Evolutionary conservation across 2,113 vertebrate species (phyloP).

Genomic region (Poeciliopsis occidentalis): DNA sequence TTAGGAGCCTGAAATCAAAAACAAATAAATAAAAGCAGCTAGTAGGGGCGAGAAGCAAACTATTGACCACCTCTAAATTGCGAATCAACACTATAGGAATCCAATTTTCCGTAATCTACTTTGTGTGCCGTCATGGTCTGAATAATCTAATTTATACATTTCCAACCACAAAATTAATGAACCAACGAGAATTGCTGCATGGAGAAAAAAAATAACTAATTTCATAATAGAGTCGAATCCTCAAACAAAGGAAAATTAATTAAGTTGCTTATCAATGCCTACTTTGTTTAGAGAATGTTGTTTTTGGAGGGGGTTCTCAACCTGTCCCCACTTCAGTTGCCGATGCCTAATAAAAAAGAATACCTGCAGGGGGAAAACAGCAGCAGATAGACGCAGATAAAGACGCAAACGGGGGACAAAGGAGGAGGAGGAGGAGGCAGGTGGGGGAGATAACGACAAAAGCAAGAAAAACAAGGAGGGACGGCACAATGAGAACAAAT

Average conservation of each 20-base stretch:
- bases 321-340: constrained; percentile 54
- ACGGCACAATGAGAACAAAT: constrained; percentile 24
- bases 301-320: constrained; percentile 48
- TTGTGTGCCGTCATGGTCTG: constrained; percentile 54
- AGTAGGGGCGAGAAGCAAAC: constrained; percentile 37
- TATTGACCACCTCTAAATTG: constrained; percentile 66
- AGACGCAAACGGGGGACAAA: constrained; percentile 44
- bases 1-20: constrained; percentile 41
- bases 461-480: constrained; percentile 43
- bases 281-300: constrained; percentile 60
- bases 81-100: constrained; percentile 74
- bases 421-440: constrained; percentile 24
- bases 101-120: constrained; percentile 71
- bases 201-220: constrained; percentile 48
- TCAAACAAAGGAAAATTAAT: constrained; percentile 80
- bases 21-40: constrained; percentile 18
- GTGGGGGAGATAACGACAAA: constrained; percentile 54
- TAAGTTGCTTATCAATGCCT: constrained; percentile 77
- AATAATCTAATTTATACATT: constrained; percentile 77
- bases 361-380: constrained; percentile 53
- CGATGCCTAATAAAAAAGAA: constrained; percentile 53
- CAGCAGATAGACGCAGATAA: constrained; percentile 58
- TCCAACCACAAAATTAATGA: constrained; percentile 70
- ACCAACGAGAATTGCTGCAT: constrained; percentile 50
- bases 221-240: constrained; percentile 75